Evolutionary conservation across 37 sponge, comb jelly and placozoan genomes (phyloP), one percentile per base, ranked within the genome.

Genomic region (Hormiphora californensis): DNA sequence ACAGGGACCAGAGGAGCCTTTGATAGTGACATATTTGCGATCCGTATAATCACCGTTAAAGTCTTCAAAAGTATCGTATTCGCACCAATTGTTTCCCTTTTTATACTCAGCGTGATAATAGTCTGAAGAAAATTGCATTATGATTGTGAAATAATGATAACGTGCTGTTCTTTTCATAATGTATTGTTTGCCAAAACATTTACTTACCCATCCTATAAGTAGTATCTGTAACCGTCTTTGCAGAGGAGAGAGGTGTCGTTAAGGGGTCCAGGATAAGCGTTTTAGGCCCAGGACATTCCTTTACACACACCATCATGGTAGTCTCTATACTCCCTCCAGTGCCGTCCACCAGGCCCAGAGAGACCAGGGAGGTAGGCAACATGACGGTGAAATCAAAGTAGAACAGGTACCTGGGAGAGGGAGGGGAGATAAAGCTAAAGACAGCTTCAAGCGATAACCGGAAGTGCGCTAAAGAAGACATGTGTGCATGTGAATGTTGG

Each of bases 291-390:
- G 81, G 81, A 40, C 81, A 73, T 11, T 27, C 38, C 35, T 73
- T 73, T 27, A 73, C 81, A 73, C 81, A 73, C 81, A 73, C 30
- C 81, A 73, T 32, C 81, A 73, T 73, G 23, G 81, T 73, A 7
- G 9, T 41, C 23, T 73, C 81, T 11, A 73, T 22, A 46, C 4
- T 5, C 1, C 46, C 23, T n/a, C 46, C 43, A 4, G 40, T 28
- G 28, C 28, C 46, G n/a, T n/a, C n/a, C 40, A 36, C 17, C 40
- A n/a, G 21, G 21, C 9, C 23, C 9, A 54, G 39, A 32, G 62
- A 21, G 2, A 22, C 21, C 7, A 57, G 12, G 21, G 81, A 86
- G 57, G 54, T 49, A 1, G 59, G 59, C 62, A 86, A 11, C 86
- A 54, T 59, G 15, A 39, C 62, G 1, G 38, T 32, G 9, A 57